These are phyloP conservation scores for Spodoptera frugiperda DNA, from an alignment of 1,140 invertebrate genomes.

Conservation along the genomic window DNA sequence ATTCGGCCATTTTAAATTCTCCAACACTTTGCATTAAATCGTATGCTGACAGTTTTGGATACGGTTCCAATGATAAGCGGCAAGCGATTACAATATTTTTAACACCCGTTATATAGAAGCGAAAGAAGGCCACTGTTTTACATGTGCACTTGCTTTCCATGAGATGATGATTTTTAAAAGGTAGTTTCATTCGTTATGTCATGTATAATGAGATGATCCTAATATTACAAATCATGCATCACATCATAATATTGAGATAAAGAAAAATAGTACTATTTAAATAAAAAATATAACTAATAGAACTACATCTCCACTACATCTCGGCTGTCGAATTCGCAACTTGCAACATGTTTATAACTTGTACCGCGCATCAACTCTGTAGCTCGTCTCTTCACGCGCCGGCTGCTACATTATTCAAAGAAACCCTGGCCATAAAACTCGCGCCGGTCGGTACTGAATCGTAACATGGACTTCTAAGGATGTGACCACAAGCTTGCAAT, in stretches of 20 bases:
- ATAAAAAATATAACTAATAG: no score
- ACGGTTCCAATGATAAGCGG: slow-evolving; percentile 25
- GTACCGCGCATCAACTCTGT: slow-evolving; percentile 34
- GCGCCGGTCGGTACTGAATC: slow-evolving; percentile 66
- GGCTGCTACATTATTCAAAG: slow-evolving; percentile 79
- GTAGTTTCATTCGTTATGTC: no score
- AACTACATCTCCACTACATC: no score
- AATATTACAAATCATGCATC: no score
- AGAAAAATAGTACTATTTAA: no score
- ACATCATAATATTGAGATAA: no score
- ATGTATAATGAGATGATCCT: no score
- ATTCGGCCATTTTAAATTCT: slow-evolving; percentile 51
- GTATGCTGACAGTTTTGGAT: slow-evolving; percentile 51
- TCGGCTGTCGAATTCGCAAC: no score
- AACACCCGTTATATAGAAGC: background rate
- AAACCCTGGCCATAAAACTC: slow-evolving; percentile 72
- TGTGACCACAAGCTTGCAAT: slow-evolving; percentile 61
- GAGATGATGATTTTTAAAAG: no score
- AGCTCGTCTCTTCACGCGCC: slow-evolving; percentile 69
- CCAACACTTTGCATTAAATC: slow-evolving; percentile 55
- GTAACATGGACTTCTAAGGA: slow-evolving; percentile 61
- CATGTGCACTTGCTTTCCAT: no score
- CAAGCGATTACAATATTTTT: background rate
- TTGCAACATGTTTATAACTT: slow-evolving; percentile 37
- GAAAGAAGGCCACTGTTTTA: background rate